Base-by-base conservation (phyloP, 2,888 invertebrate genomes). In the Amblyjoppa fuscipennis region DNA sequence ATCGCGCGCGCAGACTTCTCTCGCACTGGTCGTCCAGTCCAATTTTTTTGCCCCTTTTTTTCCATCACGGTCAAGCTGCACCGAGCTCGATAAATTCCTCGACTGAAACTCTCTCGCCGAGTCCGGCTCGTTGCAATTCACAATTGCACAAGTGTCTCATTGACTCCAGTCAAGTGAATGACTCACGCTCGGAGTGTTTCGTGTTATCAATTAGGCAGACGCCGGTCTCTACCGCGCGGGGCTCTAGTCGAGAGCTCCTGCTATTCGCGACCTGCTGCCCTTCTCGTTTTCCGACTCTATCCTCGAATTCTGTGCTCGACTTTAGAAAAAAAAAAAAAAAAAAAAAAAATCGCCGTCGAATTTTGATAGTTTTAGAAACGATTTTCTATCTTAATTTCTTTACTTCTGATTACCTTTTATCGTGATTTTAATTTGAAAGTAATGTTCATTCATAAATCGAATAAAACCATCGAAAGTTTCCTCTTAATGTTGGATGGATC, bases 81-180 rank as follows among this genome's bases (percentile, higher is more conserved):
- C 20, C 49, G 76, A 70, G 69, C 75, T 81, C 69, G 56, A 88
- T 81, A 85, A 87, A 87, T 87, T 87, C 83, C 84, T 85, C 61
- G 82, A 70, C 82, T 75, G 70, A 66, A 84, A 53, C 69, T 77
- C 81, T 66, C 78, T 77, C 61, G 61, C 34, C 31, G 31, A 34
- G 20, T 6, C 66, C 78, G 81, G 83, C 86, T 87, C 87, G 84
- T 89, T 45, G 61, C 61, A 90, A 91, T 90, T 91, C 79, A 86
- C 89, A 89, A 90, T 90, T 89, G 89, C 87, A 89, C 91, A 89
- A 90, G 89, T 89, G 89, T 88, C 86, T 90, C 91, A 90, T 92
- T 92, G 91, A 92, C 91, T 89, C 79, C 85, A 77, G 89, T 91
- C 90, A 92, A 91, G 89, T 89, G 91, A 91, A 90, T 92, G 92